Evolutionary conservation across 2,797 vertebrate species (phyloP), one percentile per base, ranked within the genome.

Genomic region (Paguma larvata): DNA sequence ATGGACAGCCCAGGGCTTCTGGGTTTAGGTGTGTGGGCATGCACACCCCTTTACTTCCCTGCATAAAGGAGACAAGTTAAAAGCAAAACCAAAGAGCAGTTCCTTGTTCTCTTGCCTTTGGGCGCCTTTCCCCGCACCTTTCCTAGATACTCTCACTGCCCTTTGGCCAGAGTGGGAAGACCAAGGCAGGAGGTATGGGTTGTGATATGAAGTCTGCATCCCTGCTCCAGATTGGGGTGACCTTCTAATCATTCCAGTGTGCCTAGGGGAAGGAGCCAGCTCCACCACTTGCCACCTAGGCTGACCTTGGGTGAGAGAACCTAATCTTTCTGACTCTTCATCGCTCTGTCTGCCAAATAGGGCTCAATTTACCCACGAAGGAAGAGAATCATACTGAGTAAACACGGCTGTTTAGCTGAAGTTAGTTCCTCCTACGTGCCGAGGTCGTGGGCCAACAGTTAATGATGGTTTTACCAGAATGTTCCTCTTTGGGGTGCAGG

Each of bases 391-490:
- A 32, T n/a, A 65, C 32, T 2, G 30, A 65, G 68, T 82, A 91
- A 88, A 44, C 41, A 70, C 3, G n/a, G 56, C 72, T 75, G 44
- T 85, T 90, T 46, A 53, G 72, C 41, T 27, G 38, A 84, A 68
- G 48, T 85, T 89, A 92, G 21, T 85, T 82, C 44, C 53, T 91
- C 67, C n/a, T 63, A 13, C 5, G 2, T 7, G 56, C 62, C 5
- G 14, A 85, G 83, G 68, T 89, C 92, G n/a, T 2, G 18, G 73
- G 68, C 73, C 62, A 73, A 41, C 41, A 46, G 51, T 67, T 93
- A 78, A 85, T 25, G 85, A 92, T 44, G 27, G 9, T 63, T 93
- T 92, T 88, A 72, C 19, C 85, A 85, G 88, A 84, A 63, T 56
- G 46, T 68, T 67, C 63, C 51, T 83, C 62, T 85, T 48, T 23